Evolutionary conservation across 2,113 vertebrate genomes (phyloP).

Genomic region (Trichomycterus rosablanca): DNA sequence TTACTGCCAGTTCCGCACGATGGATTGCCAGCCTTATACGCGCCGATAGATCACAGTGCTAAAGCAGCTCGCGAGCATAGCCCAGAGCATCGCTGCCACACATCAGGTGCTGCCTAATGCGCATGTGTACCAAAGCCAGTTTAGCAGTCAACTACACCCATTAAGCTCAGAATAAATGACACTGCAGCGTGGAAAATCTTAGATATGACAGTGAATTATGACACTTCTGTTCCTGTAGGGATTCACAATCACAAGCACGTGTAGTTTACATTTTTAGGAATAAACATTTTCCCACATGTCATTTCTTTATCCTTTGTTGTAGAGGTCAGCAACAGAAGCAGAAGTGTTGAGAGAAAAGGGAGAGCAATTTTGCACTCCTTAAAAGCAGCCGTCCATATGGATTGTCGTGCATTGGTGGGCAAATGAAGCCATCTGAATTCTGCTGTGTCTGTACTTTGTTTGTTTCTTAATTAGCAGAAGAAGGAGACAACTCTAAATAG

Average conservation of each 20-base stretch:
- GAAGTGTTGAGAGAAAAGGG: not conserved
- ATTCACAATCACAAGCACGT: constrained; percentile 8
- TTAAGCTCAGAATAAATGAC: constrained; percentile 48
- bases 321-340: not conserved
- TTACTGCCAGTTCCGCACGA: constrained; percentile 78
- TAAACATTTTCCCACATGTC: constrained; percentile 13
- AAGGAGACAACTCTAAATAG: constrained; percentile 67
- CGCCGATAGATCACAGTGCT: constrained; percentile 73
- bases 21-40: constrained; percentile 68
- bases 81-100: constrained; percentile 66
- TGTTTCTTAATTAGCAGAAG: constrained; percentile 60
- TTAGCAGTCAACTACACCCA: constrained; percentile 50
- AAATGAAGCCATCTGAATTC: constrained; percentile 27
- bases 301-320: not conserved
- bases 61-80: constrained; percentile 69
- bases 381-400: constrained; percentile 13
- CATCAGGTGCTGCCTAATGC: constrained; percentile 73
- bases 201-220: constrained; percentile 26
- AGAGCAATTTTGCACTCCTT: too few species aligned
- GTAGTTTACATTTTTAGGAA: constrained; percentile 13
- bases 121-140: constrained; percentile 68
- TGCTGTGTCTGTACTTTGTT: constrained; percentile 53
- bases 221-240: constrained; percentile 12
- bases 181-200: constrained; percentile 1
- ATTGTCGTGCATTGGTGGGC: not conserved